Evolutionary conservation across 2,797 vertebrate species (phyloP).

Genomic region (Thaleichthys pacificus): DNA sequence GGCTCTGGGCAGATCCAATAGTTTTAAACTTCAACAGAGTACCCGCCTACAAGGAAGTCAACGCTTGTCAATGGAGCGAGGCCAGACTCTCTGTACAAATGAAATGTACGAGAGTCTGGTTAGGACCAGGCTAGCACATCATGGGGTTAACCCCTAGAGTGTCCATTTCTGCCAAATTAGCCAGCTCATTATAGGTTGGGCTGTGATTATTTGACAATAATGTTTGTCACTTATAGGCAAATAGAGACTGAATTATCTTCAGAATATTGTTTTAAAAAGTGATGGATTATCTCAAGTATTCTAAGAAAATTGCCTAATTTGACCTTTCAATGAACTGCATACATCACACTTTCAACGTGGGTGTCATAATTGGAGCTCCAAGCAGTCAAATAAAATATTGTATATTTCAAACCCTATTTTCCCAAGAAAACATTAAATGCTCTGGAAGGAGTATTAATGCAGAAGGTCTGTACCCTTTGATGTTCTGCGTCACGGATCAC

Average conservation of each 20-base stretch:
- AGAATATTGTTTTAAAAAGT: constrained; percentile 6
- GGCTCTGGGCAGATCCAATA: too few relatives aligned
- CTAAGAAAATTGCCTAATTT: not conserved
- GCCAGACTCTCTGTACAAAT: too few relatives aligned
- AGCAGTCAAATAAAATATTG: too few relatives aligned
- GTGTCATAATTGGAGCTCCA: too few relatives aligned
- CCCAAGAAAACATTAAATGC: not conserved
- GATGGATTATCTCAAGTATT: constrained; percentile 4
- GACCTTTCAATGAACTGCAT: not conserved
- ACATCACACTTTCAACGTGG: not conserved
- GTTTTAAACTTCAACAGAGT: too few relatives aligned
- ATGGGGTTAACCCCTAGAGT: constrained; percentile 28
- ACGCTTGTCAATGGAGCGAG: too few relatives aligned
- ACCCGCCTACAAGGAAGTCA: too few relatives aligned
- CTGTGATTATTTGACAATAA: constrained; percentile 41
- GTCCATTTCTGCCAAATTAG: constrained; percentile 47
- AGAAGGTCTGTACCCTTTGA: constrained; percentile 5
- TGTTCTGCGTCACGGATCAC: not conserved
- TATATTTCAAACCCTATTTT: too few relatives aligned
- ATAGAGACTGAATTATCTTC: constrained; percentile 27
- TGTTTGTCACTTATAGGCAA: constrained; percentile 36
- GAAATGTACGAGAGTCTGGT: too few relatives aligned
- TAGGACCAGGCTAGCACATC: too few relatives aligned
- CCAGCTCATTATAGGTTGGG: constrained; percentile 50
- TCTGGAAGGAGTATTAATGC: not conserved